phyloP scores from a whole-genome alignment of 1,140 invertebrate species.

The Drosophila repleta region DNA sequence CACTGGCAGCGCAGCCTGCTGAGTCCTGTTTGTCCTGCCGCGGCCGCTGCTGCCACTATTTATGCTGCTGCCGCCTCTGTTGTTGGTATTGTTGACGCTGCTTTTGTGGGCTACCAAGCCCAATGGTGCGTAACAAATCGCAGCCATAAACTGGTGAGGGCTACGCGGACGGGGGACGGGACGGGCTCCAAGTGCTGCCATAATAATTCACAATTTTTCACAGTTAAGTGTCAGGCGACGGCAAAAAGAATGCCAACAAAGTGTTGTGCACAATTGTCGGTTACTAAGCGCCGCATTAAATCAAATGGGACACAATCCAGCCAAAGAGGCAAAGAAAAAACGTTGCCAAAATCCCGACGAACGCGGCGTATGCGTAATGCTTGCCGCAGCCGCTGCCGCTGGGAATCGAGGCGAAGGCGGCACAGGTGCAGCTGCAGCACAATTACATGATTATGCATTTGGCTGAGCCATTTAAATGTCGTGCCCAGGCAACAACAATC shows the following conservation, averaged over 20 bases:
- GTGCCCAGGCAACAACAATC: constrained; percentile 33
- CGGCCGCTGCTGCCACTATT: constrained; percentile 26
- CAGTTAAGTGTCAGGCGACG: constrained; percentile 73
- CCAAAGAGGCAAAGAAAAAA: not conserved
- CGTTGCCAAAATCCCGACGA: constrained; percentile 35
- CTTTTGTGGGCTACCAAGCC: constrained; percentile 69
- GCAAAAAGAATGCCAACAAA: constrained; percentile 57
- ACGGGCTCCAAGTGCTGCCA: constrained; percentile 55
- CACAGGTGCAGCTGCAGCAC: constrained; percentile 56
- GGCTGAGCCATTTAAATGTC: constrained; percentile 53
- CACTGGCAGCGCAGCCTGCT: constrained; percentile 4
- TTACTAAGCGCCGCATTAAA: constrained; percentile 71
- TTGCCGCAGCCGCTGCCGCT: not conserved
- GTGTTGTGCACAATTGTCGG: constrained; percentile 65
- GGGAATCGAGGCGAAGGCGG: not conserved
- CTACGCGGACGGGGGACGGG: not conserved
- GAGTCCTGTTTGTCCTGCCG: constrained; percentile 14
- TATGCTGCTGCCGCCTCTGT: constrained; percentile 5
- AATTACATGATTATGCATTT: constrained; percentile 76
- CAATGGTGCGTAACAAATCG: constrained; percentile 81
- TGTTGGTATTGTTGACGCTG: constrained; percentile 31
- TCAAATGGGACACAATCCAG: constrained; percentile 47
- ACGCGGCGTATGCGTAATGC: constrained; percentile 63
- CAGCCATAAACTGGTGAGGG: constrained; percentile 71
- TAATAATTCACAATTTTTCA: constrained; percentile 82